Percentiles rank a stretch among this genome's conserved stretches.
These are phyloP conservation scores for Chiroxiphia lanceolata DNA, from an alignment of 2,797 vertebrate genomes.

Conservation along the genomic window DNA sequence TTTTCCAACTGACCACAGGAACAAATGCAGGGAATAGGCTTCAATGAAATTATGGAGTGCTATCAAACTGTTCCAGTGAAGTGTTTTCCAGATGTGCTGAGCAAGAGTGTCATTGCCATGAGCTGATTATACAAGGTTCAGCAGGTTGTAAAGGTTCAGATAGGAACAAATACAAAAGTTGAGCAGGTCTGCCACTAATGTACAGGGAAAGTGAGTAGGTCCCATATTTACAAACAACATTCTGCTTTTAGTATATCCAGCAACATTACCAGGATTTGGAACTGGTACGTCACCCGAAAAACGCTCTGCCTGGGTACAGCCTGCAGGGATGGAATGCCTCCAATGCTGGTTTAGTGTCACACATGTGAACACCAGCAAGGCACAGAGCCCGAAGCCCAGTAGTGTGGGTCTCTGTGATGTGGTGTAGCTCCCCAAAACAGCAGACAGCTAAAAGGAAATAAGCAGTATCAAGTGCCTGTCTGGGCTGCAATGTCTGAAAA, in stretches of 20 bases:
- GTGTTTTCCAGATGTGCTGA: constrained; percentile 21
- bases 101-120: background rate
- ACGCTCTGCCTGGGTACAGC: background rate
- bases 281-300: background rate
- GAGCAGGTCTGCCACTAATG: background rate
- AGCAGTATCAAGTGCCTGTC: background rate
- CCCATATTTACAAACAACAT: background rate
- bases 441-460: background rate
- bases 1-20: constrained; percentile 21
- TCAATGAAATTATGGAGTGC: constrained; percentile 25
- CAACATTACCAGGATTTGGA: background rate
- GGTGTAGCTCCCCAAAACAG: background rate
- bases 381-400: background rate
- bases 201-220: background rate
- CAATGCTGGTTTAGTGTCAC: background rate
- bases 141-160: background rate
- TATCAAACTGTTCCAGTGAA: background rate
- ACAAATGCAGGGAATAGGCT: background rate
- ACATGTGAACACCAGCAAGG: fast-evolving
- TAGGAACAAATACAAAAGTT: background rate
- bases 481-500: background rate
- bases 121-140: background rate
- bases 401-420: background rate
- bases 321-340: background rate
- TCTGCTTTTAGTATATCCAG: background rate